Conservation (phyloP, 2,797 vertebrate genomes). For the Mormyrops attenuatus region DNA sequence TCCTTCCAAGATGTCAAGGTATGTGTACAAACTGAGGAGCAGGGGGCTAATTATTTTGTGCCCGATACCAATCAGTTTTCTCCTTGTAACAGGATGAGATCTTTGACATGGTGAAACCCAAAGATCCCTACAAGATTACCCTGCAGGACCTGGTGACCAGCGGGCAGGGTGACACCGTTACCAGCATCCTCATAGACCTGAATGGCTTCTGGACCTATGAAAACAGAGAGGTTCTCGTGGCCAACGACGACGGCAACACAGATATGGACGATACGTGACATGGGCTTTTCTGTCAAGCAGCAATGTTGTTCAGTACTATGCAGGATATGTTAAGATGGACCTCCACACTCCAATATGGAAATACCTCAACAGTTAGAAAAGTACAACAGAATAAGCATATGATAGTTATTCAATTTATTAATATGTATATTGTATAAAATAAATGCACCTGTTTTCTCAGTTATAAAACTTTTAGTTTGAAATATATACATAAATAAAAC, state of each 20-base stretch:
- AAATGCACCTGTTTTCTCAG: not conserved
- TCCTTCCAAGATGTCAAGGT: slow-evolving; percentile 98
- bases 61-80: not conserved
- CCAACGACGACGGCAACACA: slow-evolving; percentile 71
- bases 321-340: not conserved
- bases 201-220: slow-evolving; percentile 99
- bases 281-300: not conserved
- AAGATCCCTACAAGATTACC: slow-evolving; percentile 89
- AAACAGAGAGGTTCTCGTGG: slow-evolving; percentile 93
- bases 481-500: not conserved
- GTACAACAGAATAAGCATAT: not conserved
- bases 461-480: not conserved
- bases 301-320: not conserved
- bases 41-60: not conserved
- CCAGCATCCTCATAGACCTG: slow-evolving; percentile 94
- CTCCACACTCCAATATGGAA: not conserved
- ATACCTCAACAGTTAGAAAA: not conserved
- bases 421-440: not conserved
- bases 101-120: slow-evolving; percentile 98
- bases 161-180: slow-evolving; percentile 93
- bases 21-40: not conserved
- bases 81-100: slow-evolving; percentile 82
- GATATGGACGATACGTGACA: slow-evolving; percentile 80
- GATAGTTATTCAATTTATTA: slow-evolving; percentile 18
- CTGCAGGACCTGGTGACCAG: slow-evolving; percentile 95